Conservation (phyloP, 1,140 invertebrate species). For the Cydia splendana region DNA sequence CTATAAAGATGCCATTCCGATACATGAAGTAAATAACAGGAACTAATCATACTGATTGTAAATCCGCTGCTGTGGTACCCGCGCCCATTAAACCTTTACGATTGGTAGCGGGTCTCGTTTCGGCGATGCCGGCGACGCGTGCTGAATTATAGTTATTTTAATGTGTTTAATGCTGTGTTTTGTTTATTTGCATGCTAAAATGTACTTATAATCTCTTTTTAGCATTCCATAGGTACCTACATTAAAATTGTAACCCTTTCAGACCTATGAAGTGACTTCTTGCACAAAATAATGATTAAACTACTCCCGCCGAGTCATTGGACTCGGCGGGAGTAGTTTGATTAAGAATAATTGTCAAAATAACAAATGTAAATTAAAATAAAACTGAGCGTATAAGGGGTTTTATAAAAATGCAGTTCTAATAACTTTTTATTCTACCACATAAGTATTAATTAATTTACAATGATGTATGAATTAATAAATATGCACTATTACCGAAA, state of each 20-base stretch:
- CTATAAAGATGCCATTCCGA: not conserved
- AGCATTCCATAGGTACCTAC: too few relatives aligned
- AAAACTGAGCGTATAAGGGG: too few relatives aligned
- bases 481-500: not conserved
- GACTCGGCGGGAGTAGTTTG: too few relatives aligned
- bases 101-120: slow-evolving; percentile 29
- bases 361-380: too few relatives aligned
- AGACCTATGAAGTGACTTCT: not conserved
- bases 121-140: slow-evolving; percentile 21
- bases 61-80: not conserved
- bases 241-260: not conserved
- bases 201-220: not conserved
- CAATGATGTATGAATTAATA: too few relatives aligned
- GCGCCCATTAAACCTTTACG: slow-evolving; percentile 31
- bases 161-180: slow-evolving; percentile 31
- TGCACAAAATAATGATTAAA: too few relatives aligned
- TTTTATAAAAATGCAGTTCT: too few relatives aligned
- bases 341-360: too few relatives aligned
- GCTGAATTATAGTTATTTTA: slow-evolving; percentile 28
- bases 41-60: slow-evolving; percentile 1
- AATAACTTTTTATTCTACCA: too few relatives aligned
- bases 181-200: not conserved
- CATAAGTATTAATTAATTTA: too few relatives aligned
- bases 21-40: not conserved
- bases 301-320: too few relatives aligned